These are phyloP conservation scores for Sander lucioperca DNA, from an alignment of 2,113 vertebrate genomes.

Conservation along the genomic window DNA sequence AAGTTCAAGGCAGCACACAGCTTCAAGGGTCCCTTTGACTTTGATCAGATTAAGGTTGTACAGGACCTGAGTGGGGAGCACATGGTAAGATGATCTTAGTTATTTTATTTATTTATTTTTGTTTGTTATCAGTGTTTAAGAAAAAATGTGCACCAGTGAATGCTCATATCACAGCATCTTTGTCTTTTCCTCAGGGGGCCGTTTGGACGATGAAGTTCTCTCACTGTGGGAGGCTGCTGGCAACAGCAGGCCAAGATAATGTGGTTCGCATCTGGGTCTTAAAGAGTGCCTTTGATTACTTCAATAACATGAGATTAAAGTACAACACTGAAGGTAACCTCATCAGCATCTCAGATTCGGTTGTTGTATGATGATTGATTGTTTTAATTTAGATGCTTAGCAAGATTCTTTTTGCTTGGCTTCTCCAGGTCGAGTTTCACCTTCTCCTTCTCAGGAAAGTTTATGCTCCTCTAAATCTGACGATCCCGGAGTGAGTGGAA, in stretches of 20 bases:
- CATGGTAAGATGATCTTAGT: conserved; percentile 85
- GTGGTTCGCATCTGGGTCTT: conserved; percentile 98
- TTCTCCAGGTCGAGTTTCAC: conserved; percentile 93
- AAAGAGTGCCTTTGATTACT: conserved; percentile 98
- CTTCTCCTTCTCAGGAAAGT: conserved; percentile 99
- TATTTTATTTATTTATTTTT: not conserved
- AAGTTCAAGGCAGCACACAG: conserved; percentile 99
- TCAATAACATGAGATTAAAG: conserved; percentile 99
- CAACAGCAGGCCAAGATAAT: conserved; percentile 96
- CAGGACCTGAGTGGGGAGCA: conserved; percentile 99
- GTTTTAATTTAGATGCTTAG: not conserved
- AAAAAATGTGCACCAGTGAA: not conserved
- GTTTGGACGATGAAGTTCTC: conserved; percentile 99
- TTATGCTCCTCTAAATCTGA: conserved; percentile 98
- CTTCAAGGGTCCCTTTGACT: conserved; percentile 98
- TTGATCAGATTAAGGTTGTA: conserved; percentile 97
- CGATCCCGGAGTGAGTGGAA: conserved; percentile 89
- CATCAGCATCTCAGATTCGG: no score
- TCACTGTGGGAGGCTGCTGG: conserved; percentile 95
- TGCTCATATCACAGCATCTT: not conserved
- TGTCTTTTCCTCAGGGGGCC: conserved; percentile 87
- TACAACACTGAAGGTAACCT: conserved; percentile 97
- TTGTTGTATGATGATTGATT: not conserved
- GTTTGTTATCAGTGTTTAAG: not conserved
- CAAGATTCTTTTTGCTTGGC: conserved; percentile 10